Conservation (phyloP, 2,113 vertebrate species). For the Rhinolophus ferrumequinum region DNA sequence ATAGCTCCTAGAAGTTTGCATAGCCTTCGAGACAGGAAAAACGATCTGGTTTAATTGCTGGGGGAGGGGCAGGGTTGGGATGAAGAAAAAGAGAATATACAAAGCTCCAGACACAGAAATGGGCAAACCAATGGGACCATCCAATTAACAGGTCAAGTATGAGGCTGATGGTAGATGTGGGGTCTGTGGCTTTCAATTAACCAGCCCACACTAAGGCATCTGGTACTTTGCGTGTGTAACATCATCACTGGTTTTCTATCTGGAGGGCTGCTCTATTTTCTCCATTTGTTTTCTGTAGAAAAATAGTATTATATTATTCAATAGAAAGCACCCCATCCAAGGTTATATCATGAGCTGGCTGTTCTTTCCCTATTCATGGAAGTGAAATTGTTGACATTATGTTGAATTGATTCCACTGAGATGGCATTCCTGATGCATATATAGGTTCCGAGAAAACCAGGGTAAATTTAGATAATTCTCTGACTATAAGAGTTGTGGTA, state of each 20-base stretch:
- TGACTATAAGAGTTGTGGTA: not conserved
- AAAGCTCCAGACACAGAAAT: not conserved
- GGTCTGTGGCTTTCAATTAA: conserved; percentile 41
- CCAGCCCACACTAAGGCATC: not conserved
- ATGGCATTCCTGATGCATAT: not conserved
- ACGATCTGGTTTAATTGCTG: not conserved
- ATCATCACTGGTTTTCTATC: not conserved
- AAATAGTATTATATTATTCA: conserved; percentile 33
- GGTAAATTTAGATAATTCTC: not conserved
- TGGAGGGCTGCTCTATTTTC: not conserved
- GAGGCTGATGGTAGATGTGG: not conserved
- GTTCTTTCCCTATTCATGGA: not conserved
- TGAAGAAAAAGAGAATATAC: not conserved
- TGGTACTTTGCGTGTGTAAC: not conserved
- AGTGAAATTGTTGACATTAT: not conserved
- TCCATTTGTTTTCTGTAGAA: not conserved
- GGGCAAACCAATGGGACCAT: not conserved
- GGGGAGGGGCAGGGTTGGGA: not conserved
- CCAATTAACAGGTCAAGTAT: not conserved
- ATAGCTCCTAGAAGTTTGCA: not conserved
- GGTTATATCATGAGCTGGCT: not conserved
- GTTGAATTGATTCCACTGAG: not conserved
- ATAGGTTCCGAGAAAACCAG: not conserved
- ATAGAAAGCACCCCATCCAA: not conserved
- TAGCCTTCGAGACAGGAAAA: not conserved